phyloP scores from a whole-genome alignment of 2,113 vertebrate species.

The Theristicus caerulescens region DNA sequence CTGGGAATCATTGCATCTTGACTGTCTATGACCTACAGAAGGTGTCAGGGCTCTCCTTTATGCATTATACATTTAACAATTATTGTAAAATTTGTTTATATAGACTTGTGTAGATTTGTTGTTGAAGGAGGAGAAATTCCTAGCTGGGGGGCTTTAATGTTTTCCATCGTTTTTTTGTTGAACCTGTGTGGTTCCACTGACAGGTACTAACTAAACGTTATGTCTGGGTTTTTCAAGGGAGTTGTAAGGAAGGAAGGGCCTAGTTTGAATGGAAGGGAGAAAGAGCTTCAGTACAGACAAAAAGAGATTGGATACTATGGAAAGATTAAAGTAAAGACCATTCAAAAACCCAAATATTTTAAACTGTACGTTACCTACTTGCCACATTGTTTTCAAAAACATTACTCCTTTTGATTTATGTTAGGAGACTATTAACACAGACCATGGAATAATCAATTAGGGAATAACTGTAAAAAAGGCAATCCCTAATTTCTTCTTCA shows the following conservation, averaged over 20 bases:
- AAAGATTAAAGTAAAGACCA: neutral
- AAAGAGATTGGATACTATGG: neutral
- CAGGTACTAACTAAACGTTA: neutral
- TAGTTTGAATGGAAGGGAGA: neutral
- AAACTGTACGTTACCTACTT: neutral
- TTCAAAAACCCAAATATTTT: neutral
- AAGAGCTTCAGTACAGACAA: neutral
- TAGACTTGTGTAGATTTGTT: neutral
- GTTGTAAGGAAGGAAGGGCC: neutral
- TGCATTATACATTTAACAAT: neutral
- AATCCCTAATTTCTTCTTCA: neutral
- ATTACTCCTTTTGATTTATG: neutral
- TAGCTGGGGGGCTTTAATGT: fast-evolving
- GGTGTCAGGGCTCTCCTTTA: neutral
- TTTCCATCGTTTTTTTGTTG: neutral
- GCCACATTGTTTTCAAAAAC: neutral
- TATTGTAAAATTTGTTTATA: neutral
- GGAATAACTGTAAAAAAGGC: neutral
- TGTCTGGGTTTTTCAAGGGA: neutral
- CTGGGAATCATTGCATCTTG: neutral
- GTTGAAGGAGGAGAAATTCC: neutral
- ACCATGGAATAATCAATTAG: neutral
- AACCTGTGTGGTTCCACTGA: neutral
- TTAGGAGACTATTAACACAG: neutral
- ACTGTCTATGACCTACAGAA: neutral